phyloP scores from a whole-genome alignment of 2,888 invertebrate genomes.

The Cephus runcator region DNA sequence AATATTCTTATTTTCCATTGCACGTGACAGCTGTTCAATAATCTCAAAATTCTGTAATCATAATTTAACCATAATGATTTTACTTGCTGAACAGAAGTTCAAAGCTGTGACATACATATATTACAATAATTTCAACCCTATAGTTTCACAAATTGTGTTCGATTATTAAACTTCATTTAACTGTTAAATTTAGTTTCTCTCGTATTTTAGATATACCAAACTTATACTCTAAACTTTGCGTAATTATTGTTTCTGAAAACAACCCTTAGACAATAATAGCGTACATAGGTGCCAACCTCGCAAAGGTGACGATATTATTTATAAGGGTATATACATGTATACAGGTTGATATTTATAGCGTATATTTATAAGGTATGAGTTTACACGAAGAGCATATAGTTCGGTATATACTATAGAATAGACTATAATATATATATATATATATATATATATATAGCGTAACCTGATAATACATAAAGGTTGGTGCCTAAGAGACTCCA shows the following conservation, averaged over 20 bases:
- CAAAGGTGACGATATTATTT: not conserved
- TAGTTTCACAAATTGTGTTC: not conserved
- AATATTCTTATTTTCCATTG: not conserved
- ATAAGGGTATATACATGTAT: not conserved
- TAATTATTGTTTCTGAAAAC: not conserved
- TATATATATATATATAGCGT: not conserved
- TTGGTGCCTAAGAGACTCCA: not conserved
- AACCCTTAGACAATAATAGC: not conserved
- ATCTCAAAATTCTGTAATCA: not conserved
- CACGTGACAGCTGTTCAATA: not conserved
- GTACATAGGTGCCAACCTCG: not conserved
- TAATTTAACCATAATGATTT: not conserved
- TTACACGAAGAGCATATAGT: not conserved
- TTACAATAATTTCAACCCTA: not conserved
- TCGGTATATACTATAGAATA: not conserved
- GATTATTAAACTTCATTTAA: not conserved
- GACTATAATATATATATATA: no score
- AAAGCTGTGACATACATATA: not conserved
- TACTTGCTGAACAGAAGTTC: no score
- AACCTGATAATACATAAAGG: not conserved
- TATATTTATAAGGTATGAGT: not conserved
- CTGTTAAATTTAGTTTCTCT: not conserved
- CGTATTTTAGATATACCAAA: not conserved
- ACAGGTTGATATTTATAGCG: not conserved
- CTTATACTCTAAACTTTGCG: not conserved